phyloP scores from a whole-genome alignment of 2,888 invertebrate genomes.

The Chrysodeixis includens region DNA sequence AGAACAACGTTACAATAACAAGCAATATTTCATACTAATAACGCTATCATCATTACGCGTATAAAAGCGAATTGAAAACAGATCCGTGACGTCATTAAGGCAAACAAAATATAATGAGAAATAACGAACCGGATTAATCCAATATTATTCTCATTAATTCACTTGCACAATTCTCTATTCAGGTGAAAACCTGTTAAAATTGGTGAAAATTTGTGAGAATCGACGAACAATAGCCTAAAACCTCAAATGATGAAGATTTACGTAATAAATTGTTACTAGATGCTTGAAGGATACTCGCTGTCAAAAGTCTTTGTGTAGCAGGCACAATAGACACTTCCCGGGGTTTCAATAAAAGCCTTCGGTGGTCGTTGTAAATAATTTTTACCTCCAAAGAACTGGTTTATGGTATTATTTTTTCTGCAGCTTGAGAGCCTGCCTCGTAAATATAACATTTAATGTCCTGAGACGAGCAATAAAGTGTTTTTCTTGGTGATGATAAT shows the following conservation, averaged over 20 bases:
- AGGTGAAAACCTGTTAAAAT: background rate
- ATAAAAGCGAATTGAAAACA: slow-evolving; percentile 7
- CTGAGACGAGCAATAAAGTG: slow-evolving; percentile 6
- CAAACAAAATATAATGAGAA: slow-evolving; percentile 8
- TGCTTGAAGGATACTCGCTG: slow-evolving; percentile 68
- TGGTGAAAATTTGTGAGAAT: slow-evolving; percentile 12
- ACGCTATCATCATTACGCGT: background rate
- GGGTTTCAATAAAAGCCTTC: slow-evolving; percentile 67
- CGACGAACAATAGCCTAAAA: slow-evolving; percentile 52
- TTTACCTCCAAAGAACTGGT: slow-evolving; percentile 58
- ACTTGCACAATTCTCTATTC: slow-evolving; percentile 17
- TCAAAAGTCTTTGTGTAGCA: slow-evolving; percentile 72
- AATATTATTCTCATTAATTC: slow-evolving; percentile 22
- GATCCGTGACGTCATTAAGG: background rate
- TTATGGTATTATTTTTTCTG: slow-evolving; percentile 54
- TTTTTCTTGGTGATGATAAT: background rate
- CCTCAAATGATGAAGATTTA: slow-evolving; percentile 69
- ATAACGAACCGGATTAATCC: slow-evolving; percentile 20
- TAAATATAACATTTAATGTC: slow-evolving; percentile 40
- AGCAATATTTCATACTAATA: background rate
- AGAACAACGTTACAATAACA: background rate
- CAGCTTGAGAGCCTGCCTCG: slow-evolving; percentile 47
- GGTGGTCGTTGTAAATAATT: slow-evolving; percentile 65
- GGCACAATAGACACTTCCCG: slow-evolving; percentile 75
- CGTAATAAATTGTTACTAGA: slow-evolving; percentile 70